phyloP scores from a whole-genome alignment of 2,113 vertebrate genomes.

The Alaudala cheleensis region DNA sequence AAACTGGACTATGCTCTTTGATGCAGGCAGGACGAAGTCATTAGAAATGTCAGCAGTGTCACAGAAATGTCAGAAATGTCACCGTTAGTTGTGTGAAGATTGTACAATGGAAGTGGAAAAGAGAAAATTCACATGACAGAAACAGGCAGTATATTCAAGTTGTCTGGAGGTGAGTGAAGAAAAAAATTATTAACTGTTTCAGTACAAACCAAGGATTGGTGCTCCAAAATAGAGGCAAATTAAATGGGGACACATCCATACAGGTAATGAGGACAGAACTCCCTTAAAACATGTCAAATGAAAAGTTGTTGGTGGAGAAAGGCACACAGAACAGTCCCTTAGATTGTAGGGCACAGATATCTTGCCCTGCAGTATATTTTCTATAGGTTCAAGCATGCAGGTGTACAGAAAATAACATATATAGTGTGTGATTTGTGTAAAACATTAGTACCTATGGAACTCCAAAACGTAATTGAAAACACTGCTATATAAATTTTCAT shows the following conservation, averaged over 20 bases:
- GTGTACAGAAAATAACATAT: not conserved
- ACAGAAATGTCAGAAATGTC: slow-evolving; percentile 44
- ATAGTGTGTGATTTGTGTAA: not conserved
- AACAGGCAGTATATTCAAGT: not conserved
- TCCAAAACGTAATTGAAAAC: not conserved
- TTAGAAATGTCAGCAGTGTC: slow-evolving; percentile 32
- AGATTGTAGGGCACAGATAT: not conserved
- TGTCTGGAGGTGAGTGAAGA: not conserved
- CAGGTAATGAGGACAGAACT: not conserved
- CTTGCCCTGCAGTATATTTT: not conserved
- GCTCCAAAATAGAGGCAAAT: not conserved
- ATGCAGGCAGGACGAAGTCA: not conserved
- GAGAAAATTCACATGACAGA: not conserved
- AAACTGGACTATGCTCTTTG: not conserved
- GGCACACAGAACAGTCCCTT: not conserved
- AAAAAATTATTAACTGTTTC: not conserved
- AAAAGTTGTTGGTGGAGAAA: not conserved
- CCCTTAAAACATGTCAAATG: not conserved
- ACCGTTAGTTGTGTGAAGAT: not conserved
- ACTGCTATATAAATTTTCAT: not conserved
- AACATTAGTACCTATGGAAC: not conserved
- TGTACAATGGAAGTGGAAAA: not conserved
- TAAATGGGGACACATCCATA: not conserved
- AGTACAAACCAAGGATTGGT: not conserved
- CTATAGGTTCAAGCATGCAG: not conserved